Conservation (phyloP, 2,113 vertebrate genomes). For the Gallinago media region DNA sequence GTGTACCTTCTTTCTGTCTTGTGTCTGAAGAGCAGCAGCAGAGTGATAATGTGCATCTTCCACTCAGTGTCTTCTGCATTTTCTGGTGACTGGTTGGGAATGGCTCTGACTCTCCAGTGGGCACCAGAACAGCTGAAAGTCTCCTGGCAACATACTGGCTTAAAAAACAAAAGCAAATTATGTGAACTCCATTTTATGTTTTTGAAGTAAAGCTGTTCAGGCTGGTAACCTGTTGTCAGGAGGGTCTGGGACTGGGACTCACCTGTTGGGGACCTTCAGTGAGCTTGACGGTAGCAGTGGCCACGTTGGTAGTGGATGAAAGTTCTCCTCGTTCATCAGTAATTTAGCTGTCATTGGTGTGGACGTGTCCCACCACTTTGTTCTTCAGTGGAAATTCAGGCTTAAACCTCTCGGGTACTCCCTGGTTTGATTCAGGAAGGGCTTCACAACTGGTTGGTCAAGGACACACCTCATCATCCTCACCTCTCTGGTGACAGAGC, state of each 20-base stretch:
- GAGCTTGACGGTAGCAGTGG: not conserved
- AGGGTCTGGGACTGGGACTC: not conserved
- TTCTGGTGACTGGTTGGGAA: not conserved
- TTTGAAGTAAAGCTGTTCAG: not conserved
- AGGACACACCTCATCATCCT: conserved; percentile 37
- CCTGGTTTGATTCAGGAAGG: not conserved
- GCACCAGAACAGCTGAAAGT: not conserved
- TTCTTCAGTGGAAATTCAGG: not conserved
- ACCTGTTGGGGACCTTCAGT: not conserved
- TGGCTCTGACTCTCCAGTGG: too few species aligned
- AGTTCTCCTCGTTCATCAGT: not conserved
- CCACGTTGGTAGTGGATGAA: not conserved
- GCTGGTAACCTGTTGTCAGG: not conserved
- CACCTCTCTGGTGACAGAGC: conserved; percentile 24
- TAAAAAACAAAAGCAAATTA: not conserved
- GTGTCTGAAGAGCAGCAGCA: not conserved
- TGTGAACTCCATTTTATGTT: not conserved
- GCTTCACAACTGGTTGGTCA: not conserved
- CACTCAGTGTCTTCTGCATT: not conserved
- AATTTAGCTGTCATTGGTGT: rapidly evolving
- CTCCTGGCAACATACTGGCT: not conserved
- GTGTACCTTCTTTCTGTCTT: not conserved
- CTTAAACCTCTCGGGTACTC: not conserved
- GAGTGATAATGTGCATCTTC: not conserved
- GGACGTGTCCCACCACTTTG: rapidly evolving